phyloP scores from a whole-genome alignment of 2,113 vertebrate genomes.

The Tauraco erythrolophus region DNA sequence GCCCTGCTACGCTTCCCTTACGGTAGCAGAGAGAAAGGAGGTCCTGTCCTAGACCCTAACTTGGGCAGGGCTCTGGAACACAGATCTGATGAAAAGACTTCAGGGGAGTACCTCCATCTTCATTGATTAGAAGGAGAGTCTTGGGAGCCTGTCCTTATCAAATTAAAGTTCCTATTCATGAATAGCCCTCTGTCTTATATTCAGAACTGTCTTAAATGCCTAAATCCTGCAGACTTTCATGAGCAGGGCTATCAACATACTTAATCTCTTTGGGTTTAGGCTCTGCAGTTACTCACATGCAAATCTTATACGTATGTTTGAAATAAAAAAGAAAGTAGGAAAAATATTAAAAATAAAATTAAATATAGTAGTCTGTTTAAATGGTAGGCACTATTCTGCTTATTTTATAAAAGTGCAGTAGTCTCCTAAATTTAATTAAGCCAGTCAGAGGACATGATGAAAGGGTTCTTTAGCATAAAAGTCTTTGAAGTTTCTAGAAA shows the following conservation, averaged over 20 bases:
- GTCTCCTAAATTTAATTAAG: constrained; percentile 57
- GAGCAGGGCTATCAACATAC: not conserved
- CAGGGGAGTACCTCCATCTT: not conserved
- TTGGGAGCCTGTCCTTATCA: not conserved
- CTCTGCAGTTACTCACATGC: not conserved
- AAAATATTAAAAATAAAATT: constrained; percentile 22
- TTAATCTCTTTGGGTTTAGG: not conserved
- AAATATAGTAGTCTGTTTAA: not conserved
- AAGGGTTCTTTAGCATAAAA: constrained; percentile 52
- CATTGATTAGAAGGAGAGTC: not conserved
- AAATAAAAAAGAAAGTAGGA: not conserved
- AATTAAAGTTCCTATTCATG: not conserved
- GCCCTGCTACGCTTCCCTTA: not conserved
- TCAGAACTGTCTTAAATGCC: not conserved
- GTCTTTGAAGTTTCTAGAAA: constrained; percentile 65
- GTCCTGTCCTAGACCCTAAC: not conserved
- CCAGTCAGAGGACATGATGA: constrained; percentile 33
- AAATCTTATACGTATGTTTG: not conserved
- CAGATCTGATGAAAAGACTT: not conserved
- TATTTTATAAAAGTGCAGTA: constrained; percentile 1
- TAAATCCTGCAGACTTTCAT: not conserved
- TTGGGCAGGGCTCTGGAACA: not conserved
- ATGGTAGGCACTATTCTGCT: not conserved
- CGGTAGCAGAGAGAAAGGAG: not conserved
- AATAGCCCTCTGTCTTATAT: not conserved